Evolutionary conservation across 2,113 vertebrate species (phyloP), one percentile per base, ranked within the genome.

Genomic region (Cacatua alba): DNA sequence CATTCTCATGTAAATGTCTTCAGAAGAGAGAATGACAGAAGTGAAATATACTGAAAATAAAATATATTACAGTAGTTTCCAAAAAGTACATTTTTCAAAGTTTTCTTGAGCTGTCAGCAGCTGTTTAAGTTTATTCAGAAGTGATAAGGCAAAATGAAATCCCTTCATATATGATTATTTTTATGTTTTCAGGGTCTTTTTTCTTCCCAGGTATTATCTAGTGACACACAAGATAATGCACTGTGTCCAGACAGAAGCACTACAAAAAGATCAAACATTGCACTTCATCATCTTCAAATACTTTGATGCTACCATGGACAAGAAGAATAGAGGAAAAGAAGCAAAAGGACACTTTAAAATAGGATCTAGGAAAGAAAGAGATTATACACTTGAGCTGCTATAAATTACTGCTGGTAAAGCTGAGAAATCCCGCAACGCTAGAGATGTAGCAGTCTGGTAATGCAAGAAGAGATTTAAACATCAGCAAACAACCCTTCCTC

Each of bases 211-310:
- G 86, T 88, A 87, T 81, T 95, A 90, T 93, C 86, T 92, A 78
- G 86, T 78, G 72, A 44, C 79, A 92, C 55, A 52, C 35, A 75
- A 92, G 28, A 68, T 78, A 92, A 89, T 94, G 28, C 72, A 82
- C 70, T 92, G 14, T 87, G 93, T 94, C 91, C 82, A 95, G 63
- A 70, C 86, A 94, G 85, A 93, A 85, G 52, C 37, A 62, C 35
- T 92, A 82, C 79, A 74, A 82, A 96, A 96, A 89, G 79, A 94
- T 97, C 93, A 97, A 96, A 97, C 80, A 94, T 78, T 90, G 59
- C 53, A 79, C 52, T 92, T 86, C 59, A 94, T 93, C 74, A 62
- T 68, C 77, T 90, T 92, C 95, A 96, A 96, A 94, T 65, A 79
- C 52, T 93, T 97, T 84, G 82, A 52, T 83, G 94, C 86, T 96